Conservation (phyloP, 2,113 vertebrate genomes). For the Aptenodytes forsteri region DNA sequence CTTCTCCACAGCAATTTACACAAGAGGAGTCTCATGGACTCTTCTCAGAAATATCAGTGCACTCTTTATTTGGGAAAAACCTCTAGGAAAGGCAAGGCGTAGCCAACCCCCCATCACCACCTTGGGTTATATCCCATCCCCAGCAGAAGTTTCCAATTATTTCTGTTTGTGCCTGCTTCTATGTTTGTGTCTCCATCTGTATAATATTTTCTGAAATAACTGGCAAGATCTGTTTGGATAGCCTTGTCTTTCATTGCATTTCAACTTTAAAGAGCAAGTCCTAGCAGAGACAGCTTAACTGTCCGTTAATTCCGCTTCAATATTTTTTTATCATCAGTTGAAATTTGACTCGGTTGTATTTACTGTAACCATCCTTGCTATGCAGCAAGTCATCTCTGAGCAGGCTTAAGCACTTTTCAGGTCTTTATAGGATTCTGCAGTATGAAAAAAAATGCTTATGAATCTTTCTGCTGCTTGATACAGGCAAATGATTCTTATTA, state of each 20-base stretch:
- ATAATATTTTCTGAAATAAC: not conserved
- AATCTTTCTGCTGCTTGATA: not conserved
- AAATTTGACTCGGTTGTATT: not conserved
- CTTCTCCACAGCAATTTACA: not conserved
- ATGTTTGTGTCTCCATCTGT: not conserved
- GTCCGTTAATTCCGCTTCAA: not conserved
- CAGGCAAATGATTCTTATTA: not conserved
- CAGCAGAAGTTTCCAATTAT: not conserved
- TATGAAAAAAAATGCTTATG: accelerated
- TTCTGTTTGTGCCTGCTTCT: not conserved
- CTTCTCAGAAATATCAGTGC: not conserved
- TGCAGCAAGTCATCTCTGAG: not conserved
- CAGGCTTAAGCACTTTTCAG: not conserved
- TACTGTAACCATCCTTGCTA: not conserved
- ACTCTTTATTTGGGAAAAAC: not conserved
- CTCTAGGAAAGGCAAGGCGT: not conserved
- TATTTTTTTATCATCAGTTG: not conserved
- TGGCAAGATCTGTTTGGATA: not conserved
- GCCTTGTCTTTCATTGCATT: not conserved
- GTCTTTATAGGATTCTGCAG: not conserved
- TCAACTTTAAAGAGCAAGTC: not conserved
- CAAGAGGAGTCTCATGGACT: not conserved
- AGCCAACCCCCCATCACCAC: accelerated
- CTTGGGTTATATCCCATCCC: not conserved
- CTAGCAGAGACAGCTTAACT: not conserved